Evolutionary conservation across 2,888 invertebrate genomes (phyloP).

Genomic region (Agrochola lota): DNA sequence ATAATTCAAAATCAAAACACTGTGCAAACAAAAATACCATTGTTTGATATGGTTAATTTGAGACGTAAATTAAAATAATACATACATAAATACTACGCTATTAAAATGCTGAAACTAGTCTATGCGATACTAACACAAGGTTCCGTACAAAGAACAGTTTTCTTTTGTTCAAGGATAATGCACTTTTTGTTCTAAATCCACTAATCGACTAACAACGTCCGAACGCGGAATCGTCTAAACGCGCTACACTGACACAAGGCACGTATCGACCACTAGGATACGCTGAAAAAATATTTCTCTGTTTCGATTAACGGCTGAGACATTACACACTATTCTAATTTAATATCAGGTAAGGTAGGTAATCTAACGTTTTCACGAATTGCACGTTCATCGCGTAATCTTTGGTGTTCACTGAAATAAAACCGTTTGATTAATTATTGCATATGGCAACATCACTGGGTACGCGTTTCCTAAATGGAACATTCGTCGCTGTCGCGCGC

Average conservation of each 20-base stretch:
- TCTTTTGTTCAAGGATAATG: conserved; percentile 66
- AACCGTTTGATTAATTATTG: conserved; percentile 64
- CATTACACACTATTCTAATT: conserved; percentile 71
- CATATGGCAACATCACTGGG: conserved; percentile 69
- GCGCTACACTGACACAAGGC: conserved; percentile 83
- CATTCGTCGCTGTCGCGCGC: conserved; percentile 92
- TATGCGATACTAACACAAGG: conserved; percentile 76
- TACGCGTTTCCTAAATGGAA: conserved; percentile 87
- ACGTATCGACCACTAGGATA: conserved; percentile 86
- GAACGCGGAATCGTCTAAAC: conserved; percentile 67
- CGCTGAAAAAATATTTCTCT: conserved; percentile 88
- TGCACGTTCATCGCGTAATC: conserved; percentile 78
- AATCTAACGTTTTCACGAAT: conserved; percentile 65
- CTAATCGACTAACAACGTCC: conserved; percentile 66
- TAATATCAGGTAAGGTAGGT: conserved; percentile 65
- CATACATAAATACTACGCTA: conserved; percentile 78
- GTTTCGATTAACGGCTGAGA: conserved; percentile 75
- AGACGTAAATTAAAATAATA: conserved; percentile 76
- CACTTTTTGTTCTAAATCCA: conserved; percentile 64
- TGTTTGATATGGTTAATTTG: conserved; percentile 83
- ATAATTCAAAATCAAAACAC: conserved; percentile 49
- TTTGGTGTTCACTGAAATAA: conserved; percentile 83
- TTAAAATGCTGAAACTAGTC: conserved; percentile 86
- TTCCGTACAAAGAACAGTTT: conserved; percentile 63
- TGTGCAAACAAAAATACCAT: conserved; percentile 72